Evolutionary conservation across 1,140 invertebrate species (phyloP).

Genomic region (Physella acuta): DNA sequence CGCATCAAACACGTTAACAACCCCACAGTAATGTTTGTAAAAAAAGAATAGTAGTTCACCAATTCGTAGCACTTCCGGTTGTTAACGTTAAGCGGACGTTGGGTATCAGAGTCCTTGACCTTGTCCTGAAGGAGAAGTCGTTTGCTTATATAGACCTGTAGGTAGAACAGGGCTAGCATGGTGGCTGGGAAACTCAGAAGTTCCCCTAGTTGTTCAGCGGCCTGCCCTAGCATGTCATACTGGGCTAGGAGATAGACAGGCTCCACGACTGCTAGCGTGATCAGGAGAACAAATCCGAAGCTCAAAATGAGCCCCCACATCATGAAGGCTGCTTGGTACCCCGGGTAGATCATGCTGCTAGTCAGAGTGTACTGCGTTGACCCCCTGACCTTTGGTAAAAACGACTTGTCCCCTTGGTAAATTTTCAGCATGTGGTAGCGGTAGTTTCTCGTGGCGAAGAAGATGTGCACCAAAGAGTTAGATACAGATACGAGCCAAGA

Average conservation of each 20-base stretch:
- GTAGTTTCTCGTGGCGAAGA: not conserved
- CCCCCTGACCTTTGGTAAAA: not conserved
- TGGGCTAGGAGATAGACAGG: not conserved
- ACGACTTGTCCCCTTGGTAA: slow-evolving; percentile 15
- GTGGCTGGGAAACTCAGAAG: slow-evolving; percentile 25
- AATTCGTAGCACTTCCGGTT: slow-evolving; percentile 29
- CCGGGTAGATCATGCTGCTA: slow-evolving; percentile 15
- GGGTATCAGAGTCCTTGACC: slow-evolving; percentile 18
- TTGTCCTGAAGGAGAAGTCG: slow-evolving; percentile 30
- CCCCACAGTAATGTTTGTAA: slow-evolving; percentile 29
- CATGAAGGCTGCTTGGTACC: slow-evolving; percentile 24
- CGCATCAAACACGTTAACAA: slow-evolving; percentile 23
- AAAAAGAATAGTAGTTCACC: slow-evolving; percentile 30
- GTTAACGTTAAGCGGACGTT: slow-evolving; percentile 29
- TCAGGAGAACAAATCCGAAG: not conserved
- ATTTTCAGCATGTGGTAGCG: slow-evolving; percentile 11
- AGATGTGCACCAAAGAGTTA: not conserved
- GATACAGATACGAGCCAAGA: not conserved
- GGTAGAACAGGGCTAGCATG: slow-evolving; percentile 27
- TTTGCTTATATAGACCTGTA: slow-evolving; percentile 28
- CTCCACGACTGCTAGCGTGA: not conserved
- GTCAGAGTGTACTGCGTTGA: not conserved
- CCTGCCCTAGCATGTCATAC: not conserved
- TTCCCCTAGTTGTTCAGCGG: slow-evolving; percentile 2
- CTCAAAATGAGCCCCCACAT: slow-evolving; percentile 6